Evolutionary conservation across 2,888 invertebrate species (phyloP), one percentile per base, ranked within the genome.

Genomic region (Zygaena filipendulae): DNA sequence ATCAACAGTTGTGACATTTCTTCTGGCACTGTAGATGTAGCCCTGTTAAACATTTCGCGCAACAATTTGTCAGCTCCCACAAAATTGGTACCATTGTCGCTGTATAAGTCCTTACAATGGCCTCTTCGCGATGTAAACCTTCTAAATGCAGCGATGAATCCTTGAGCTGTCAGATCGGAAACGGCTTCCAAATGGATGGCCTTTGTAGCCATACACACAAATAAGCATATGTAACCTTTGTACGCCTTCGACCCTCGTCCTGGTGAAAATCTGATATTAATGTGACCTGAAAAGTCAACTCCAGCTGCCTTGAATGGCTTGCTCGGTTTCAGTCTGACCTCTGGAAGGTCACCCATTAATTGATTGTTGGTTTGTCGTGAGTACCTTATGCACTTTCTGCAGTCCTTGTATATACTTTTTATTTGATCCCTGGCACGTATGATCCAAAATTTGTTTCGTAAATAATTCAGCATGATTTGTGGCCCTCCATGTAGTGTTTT

Each of bases 401-500:
- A 45, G 10, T 32, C 10, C 18, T 35, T 24, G 12, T 24, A 30
- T 13, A 5, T 5, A 10, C 27, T 28, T 9, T 36, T 42, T 4
- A 29, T 31, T 10, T 19, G 20, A 2, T 29, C 16, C 12, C 23
- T 39, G 1, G 20, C 33, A 5, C 32, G 13, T 11, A 46, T 3
- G 2, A 51, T 46, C 40, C 41, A 47, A 12, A 35, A 49, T 25
- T 32, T 38, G 1, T 33, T 19, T 11, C 42, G 24, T 4, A 49
- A 6, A 14, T 31, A 44, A 25, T 35, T 41, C 1, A 45, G 9
- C 29, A 39, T 44, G 1, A 43, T 3, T n/a, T 40, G 42, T 3
- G 39, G 36, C 4, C 45, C 46, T 4, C 49, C 49, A 30, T 51
- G 51, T 3, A 48, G 12, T 18, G 41, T 38, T 13, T 29, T 30